These are phyloP conservation scores for Tiphia femorata DNA, from an alignment of 2,888 invertebrate species.

Conservation along the genomic window DNA sequence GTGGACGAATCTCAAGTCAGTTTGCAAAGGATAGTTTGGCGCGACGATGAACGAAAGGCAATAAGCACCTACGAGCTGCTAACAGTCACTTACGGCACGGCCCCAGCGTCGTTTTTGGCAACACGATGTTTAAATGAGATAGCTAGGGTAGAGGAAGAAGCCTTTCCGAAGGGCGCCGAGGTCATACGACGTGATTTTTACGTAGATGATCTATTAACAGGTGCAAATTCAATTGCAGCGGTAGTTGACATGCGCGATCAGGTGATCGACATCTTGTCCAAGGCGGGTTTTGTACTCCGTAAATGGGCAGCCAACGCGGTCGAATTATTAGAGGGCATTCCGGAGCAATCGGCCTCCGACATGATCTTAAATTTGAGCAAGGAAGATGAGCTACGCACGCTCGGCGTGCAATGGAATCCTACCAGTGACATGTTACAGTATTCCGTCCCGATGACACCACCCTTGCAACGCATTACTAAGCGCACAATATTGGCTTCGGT, in stretches of 20 bases:
- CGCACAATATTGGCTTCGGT: slow-evolving; percentile 13
- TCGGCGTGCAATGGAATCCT: slow-evolving; percentile 18
- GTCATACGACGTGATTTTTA: slow-evolving; percentile 13
- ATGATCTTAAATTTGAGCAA: slow-evolving; percentile 4
- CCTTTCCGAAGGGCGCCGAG: background rate
- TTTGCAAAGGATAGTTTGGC: background rate
- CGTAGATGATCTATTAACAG: slow-evolving; percentile 24
- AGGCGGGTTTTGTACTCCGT: slow-evolving; percentile 4
- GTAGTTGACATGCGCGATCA: background rate
- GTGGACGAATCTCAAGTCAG: background rate
- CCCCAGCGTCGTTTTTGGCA: background rate
- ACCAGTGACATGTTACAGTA: slow-evolving; percentile 8
- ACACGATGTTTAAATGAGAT: slow-evolving; percentile 1
- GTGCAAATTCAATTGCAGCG: slow-evolving; percentile 3
- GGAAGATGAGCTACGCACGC: slow-evolving; percentile 7
- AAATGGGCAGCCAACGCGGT: slow-evolving; percentile 18
- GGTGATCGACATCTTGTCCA: background rate
- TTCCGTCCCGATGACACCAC: background rate
- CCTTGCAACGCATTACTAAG: slow-evolving; percentile 10
- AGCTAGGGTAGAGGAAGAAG: background rate
- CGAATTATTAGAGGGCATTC: background rate
- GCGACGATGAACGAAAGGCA: background rate
- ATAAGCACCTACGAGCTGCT: background rate
- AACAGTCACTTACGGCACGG: background rate
- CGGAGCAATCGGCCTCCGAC: background rate